A percentile compares a stretch with the other conserved stretches of the same genome.
Evolutionary conservation across 2,113 vertebrate species (phyloP).

Genomic region (Oophaga pumilio): DNA sequence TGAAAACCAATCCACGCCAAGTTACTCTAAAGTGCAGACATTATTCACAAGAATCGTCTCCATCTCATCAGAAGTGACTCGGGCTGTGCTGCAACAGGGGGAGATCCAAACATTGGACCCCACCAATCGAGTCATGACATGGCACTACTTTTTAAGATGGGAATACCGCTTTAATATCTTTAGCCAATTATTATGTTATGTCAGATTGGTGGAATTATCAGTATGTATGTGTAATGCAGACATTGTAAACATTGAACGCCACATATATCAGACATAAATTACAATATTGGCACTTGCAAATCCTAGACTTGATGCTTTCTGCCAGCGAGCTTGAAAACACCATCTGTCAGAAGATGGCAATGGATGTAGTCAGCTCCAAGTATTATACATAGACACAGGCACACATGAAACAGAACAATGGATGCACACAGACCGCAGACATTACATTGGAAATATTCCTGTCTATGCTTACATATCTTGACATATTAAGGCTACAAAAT

Average conservation of each 20-base stretch:
- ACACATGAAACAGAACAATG: neutral
- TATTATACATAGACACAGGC: neutral
- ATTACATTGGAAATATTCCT: neutral
- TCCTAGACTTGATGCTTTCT: neutral
- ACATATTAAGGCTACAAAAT: neutral
- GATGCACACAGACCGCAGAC: neutral
- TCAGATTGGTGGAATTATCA: neutral
- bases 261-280: neutral
- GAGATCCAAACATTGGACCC: no score
- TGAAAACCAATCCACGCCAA: slow-evolving; percentile 62
- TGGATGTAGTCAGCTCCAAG: neutral
- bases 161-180: no score
- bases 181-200: neutral
- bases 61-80: no score
- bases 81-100: no score
- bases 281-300: neutral
- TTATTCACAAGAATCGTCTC: neutral
- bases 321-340: neutral
- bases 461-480: neutral
- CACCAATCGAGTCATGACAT: no score
- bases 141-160: no score
- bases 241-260: neutral
- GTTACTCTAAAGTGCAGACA: slow-evolving; percentile 5
- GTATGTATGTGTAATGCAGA: no score
- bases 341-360: neutral